These are phyloP conservation scores for Drosophila nebulosa DNA, from an alignment of 1,140 invertebrate species.

Conservation along the genomic window DNA sequence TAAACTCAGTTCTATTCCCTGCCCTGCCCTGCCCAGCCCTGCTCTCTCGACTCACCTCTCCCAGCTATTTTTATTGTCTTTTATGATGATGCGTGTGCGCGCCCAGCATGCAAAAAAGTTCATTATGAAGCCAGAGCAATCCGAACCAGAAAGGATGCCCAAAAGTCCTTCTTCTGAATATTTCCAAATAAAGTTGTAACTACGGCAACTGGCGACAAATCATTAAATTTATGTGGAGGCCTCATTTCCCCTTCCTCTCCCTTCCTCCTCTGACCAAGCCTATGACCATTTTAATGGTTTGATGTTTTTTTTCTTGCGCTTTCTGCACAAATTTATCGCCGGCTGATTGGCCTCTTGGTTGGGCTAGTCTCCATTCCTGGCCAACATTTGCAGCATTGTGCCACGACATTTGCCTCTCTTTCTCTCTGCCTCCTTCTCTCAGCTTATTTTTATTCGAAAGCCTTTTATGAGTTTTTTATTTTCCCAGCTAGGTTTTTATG, in stretches of 20 bases:
- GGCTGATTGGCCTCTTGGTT: constrained; percentile 62
- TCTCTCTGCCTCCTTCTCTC: neutral
- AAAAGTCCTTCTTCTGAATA: constrained; percentile 31
- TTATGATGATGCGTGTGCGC: constrained; percentile 66
- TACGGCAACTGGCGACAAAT: constrained; percentile 65
- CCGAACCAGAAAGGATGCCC: neutral
- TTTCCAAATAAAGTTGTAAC: constrained; percentile 65
- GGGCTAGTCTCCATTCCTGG: constrained; percentile 1
- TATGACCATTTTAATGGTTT: constrained; percentile 51
- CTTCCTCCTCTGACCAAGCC: constrained; percentile 9
- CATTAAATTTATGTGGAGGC: constrained; percentile 64
- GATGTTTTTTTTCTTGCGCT: constrained; percentile 41
- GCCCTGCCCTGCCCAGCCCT: neutral
- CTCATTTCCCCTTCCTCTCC: neutral
- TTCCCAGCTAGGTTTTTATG: constrained; percentile 61
- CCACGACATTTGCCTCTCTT: neutral
- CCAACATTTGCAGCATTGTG: constrained; percentile 29
- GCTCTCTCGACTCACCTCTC: neutral
- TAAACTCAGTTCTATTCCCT: constrained; percentile 41
- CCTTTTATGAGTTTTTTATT: constrained; percentile 67
- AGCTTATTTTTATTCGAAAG: neutral
- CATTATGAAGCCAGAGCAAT: constrained; percentile 33
- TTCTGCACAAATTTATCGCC: constrained; percentile 62
- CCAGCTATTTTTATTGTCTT: constrained; percentile 58
- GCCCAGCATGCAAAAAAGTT: constrained; percentile 73